Evolutionary conservation across 2,113 vertebrate genomes (phyloP).

Genomic region (Vulpes lagopus): DNA sequence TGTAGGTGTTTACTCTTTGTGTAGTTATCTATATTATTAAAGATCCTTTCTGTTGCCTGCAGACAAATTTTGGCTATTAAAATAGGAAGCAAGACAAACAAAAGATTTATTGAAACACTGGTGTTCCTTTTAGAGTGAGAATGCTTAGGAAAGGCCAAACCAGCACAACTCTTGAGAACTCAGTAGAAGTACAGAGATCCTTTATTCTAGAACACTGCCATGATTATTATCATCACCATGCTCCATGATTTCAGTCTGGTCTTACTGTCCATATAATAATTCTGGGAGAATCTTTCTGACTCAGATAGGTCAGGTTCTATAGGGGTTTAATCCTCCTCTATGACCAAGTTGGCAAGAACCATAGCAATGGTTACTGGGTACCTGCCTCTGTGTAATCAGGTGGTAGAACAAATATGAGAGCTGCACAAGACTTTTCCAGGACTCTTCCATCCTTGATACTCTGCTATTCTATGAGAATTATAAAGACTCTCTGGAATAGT

Average conservation of each 20-base stretch:
- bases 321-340: not conserved
- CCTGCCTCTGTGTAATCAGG: not conserved
- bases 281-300: not conserved
- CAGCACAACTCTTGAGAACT: not conserved
- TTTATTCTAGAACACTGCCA: not conserved
- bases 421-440: not conserved
- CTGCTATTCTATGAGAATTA: not conserved
- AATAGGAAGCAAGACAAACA: not conserved
- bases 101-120: not conserved
- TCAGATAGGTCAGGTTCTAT: not conserved
- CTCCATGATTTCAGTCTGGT: not conserved
- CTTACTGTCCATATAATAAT: not conserved
- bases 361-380: rapidly evolving
- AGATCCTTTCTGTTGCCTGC: not conserved
- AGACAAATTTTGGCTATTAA: not conserved
- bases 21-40: not conserved
- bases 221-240: not conserved
- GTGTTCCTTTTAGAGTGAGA: not conserved
- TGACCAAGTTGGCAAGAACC: not conserved
- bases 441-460: not conserved
- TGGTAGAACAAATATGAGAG: not conserved
- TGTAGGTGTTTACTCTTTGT: not conserved
- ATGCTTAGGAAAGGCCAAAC: not conserved
- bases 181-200: not conserved
- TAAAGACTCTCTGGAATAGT: not conserved